Conservation (phyloP, 2,888 invertebrate species). For the Acanthacorydalis orientalis region DNA sequence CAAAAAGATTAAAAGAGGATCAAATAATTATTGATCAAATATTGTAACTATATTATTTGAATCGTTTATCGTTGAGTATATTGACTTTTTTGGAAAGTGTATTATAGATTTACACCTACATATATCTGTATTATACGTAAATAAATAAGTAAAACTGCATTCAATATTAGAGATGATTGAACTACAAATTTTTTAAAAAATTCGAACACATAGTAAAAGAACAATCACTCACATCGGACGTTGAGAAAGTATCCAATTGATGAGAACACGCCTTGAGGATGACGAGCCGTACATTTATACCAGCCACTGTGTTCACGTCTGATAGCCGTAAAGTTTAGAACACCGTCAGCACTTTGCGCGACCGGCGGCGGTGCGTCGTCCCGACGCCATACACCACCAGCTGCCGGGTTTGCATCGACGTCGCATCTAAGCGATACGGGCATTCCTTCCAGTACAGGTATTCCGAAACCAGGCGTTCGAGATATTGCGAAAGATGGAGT, state of each 20-base stretch:
- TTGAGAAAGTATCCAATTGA: conserved; percentile 84
- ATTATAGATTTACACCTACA: no score
- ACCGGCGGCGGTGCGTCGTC: conserved; percentile 31
- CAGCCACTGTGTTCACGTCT: conserved; percentile 71
- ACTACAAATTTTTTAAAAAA: background rate
- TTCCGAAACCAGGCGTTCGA: conserved; percentile 82
- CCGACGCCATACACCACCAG: conserved; percentile 68
- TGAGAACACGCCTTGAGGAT: conserved; percentile 69
- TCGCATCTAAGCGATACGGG: conserved; percentile 81
- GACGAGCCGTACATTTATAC: conserved; percentile 80
- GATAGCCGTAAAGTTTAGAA: conserved; percentile 70
- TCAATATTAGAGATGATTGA: background rate
- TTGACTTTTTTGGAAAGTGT: no score
- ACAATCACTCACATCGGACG: conserved; percentile 58
- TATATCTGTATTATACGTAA: no score
- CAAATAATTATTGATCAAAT: no score
- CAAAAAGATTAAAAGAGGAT: no score
- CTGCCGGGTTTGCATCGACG: conserved; percentile 84
- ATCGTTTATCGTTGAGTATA: no score
- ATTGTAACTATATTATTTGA: no score
- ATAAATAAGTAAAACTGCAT: background rate
- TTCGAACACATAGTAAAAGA: background rate
- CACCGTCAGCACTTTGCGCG: conserved; percentile 57
- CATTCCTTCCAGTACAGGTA: conserved; percentile 74
- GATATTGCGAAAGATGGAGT: conserved; percentile 86